Conservation (phyloP, 2,797 vertebrate genomes). For the Graptemys geographica region DNA sequence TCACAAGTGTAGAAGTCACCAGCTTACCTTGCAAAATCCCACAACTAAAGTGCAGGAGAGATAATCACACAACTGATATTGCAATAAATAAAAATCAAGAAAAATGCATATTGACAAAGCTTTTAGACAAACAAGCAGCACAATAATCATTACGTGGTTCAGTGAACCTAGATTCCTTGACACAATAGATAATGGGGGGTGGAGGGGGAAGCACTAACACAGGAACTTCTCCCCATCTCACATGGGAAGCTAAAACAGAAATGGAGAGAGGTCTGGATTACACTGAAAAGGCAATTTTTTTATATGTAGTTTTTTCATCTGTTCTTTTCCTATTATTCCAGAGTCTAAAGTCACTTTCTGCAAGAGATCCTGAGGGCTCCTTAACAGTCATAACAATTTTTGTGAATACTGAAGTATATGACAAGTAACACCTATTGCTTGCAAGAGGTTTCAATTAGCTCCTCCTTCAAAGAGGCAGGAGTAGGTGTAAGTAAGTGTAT, state of each 20-base stretch:
- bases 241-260: background rate
- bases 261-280: background rate
- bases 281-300: background rate
- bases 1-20: background rate
- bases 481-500: background rate
- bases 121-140: background rate
- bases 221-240: background rate
- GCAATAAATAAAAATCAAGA: background rate
- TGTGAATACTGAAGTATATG: background rate
- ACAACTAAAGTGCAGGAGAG: background rate
- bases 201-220: background rate
- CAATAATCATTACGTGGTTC: background rate
- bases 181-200: too few species aligned
- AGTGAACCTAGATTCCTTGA: background rate
- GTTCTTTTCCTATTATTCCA: background rate
- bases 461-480: background rate
- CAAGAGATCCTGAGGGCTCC: background rate
- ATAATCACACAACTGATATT: rapidly evolving
- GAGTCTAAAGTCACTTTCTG: background rate
- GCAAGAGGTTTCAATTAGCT: background rate
- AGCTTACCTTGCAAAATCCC: background rate
- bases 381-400: background rate
- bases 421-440: background rate
- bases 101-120: background rate
- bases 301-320: background rate